Evolutionary conservation across 37 sponge, comb jelly and placozoan species (phyloP).

Genomic region (Corticium candelabrum): DNA sequence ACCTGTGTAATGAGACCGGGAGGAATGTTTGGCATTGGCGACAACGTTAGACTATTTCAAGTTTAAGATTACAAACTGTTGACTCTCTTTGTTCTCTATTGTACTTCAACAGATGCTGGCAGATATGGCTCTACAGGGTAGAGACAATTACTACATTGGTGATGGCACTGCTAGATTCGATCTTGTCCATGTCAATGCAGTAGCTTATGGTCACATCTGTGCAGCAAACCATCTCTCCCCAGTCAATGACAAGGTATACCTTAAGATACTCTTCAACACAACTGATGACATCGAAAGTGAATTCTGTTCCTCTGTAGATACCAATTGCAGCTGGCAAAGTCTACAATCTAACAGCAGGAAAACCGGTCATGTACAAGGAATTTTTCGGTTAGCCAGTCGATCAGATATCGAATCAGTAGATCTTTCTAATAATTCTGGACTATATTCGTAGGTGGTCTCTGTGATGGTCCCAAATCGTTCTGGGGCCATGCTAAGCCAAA

Average conservation of each 20-base stretch:
- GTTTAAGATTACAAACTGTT: too few relatives aligned
- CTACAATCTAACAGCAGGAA: background rate
- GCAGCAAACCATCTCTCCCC: background rate
- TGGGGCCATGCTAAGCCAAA: background rate
- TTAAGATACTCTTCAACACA: background rate
- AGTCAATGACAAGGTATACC: background rate
- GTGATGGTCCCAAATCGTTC: background rate
- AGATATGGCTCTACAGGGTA: background rate
- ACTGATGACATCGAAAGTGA: background rate
- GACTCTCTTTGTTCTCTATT: too few relatives aligned
- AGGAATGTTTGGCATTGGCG: background rate
- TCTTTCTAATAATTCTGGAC: background rate
- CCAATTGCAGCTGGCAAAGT: background rate
- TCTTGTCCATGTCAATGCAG: background rate
- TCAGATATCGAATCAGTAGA: background rate
- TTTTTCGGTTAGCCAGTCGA: background rate
- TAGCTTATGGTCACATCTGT: background rate
- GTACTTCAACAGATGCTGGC: background rate
- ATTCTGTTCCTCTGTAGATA: background rate
- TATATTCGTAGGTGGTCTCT: background rate
- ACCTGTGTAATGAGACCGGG: background rate
- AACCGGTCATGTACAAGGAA: constrained; percentile 5
- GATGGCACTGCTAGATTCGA: background rate
- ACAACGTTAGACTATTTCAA: background rate
- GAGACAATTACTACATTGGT: background rate